phyloP scores from a whole-genome alignment of 2,113 vertebrate genomes.

The Sardina pilchardus region DNA sequence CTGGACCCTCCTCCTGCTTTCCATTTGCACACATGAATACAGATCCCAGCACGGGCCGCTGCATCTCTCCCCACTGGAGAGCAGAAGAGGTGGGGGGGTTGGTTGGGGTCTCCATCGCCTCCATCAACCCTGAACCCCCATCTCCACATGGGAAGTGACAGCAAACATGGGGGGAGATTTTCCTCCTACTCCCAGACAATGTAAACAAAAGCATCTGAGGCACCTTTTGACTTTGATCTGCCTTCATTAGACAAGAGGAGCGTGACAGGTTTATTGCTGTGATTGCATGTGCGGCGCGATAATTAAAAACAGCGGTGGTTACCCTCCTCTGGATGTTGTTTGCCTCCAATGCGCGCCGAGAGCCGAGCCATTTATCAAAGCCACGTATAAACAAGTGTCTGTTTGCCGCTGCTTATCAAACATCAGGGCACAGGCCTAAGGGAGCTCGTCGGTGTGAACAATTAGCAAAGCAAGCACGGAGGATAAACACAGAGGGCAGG shows the following conservation, averaged over 20 bases:
- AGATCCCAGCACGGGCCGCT: constrained; percentile 56
- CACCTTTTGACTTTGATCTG: constrained; percentile 64
- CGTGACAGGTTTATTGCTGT: constrained; percentile 61
- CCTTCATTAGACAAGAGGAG: constrained; percentile 53
- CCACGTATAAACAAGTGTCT: constrained; percentile 55
- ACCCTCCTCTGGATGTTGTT: constrained; percentile 56
- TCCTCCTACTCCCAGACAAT: constrained; percentile 38
- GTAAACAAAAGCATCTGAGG: constrained; percentile 43
- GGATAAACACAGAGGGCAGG: neutral
- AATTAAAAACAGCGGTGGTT: constrained; percentile 68
- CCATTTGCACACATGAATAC: constrained; percentile 61
- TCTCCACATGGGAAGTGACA: constrained; percentile 49
- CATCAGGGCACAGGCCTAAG: constrained; percentile 34
- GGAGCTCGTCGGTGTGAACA: constrained; percentile 48
- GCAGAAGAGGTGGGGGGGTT: constrained; percentile 40
- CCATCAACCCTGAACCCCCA: constrained; percentile 31
- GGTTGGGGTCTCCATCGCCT: constrained; percentile 28
- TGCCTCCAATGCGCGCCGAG: constrained; percentile 59
- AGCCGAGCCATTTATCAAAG: constrained; percentile 64
- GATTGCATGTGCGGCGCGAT: constrained; percentile 60
- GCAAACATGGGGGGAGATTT: constrained; percentile 53
- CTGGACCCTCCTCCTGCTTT: constrained; percentile 57
- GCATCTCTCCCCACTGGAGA: neutral
- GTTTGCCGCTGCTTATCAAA: constrained; percentile 61
- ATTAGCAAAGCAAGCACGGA: constrained; percentile 39